These are phyloP conservation scores for Carduelis carduelis DNA, from an alignment of 2,797 vertebrate genomes.

Conservation along the genomic window DNA sequence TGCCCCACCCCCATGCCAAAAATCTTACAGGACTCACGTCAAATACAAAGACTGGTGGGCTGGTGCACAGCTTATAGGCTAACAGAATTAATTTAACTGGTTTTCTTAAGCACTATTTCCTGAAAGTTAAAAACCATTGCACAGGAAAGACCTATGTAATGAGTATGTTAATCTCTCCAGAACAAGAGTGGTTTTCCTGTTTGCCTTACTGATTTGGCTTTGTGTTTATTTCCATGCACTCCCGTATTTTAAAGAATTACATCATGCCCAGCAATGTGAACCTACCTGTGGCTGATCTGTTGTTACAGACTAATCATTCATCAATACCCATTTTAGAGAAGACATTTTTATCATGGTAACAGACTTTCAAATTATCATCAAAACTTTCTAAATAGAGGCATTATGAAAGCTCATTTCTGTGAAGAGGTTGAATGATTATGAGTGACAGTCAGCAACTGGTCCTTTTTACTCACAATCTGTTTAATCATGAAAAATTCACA, in stretches of 20 bases:
- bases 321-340: not conserved
- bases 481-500: not conserved
- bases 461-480: not conserved
- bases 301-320: not conserved
- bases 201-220: not conserved
- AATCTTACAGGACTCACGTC: not conserved
- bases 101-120: not conserved
- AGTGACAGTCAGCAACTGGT: not conserved
- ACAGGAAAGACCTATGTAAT: not conserved
- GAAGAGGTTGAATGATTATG: not conserved
- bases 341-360: not conserved
- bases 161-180: not conserved
- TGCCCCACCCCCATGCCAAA: accelerated
- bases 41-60: not conserved
- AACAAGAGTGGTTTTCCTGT: not conserved
- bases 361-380: not conserved
- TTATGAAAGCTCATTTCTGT: not conserved
- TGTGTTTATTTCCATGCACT: not conserved
- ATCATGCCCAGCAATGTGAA: not conserved
- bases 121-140: not conserved
- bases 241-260: not conserved
- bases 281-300: not conserved
- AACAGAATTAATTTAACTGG: not conserved
- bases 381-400: not conserved
- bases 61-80: not conserved